Evolutionary conservation across 2,797 vertebrate species (phyloP), one percentile per base, ranked within the genome.

Genomic region (Adrianichthys oophorus): DNA sequence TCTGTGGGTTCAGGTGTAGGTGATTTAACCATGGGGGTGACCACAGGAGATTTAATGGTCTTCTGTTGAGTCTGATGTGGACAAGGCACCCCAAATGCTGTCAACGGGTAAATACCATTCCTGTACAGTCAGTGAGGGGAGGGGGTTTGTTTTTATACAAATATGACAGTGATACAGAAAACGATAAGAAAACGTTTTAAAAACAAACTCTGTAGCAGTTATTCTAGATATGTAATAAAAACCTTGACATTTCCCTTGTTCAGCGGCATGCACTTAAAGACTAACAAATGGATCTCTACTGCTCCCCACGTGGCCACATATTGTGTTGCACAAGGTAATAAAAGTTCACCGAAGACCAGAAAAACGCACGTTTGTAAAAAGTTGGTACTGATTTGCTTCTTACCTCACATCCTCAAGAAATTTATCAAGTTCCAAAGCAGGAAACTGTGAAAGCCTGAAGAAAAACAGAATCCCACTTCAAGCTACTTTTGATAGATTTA

Each of bases 361-460:
- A 37, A 29, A 51, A 17, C 29, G 8, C 1, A 19, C 51, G 12
- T 2, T 4, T 43, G 0, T 46, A 37, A 56, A 47, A 1, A 42
- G 48, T 49, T 40, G 1, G 46, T 0, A 24, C 4, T 7, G 17
- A 15, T 62, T 43, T 26, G 26, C 8, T 66, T 61, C 83, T 92
- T 70, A 98, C 97, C 95, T 95, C 58, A 99, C 97, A 84, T 98
- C 97, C 85, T 98, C 97, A 68, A 98, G 90, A 82, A 98, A 98
- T 77, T 99, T 98, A 87, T 98, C 97, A 70, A 99, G 79, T 84
- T 99, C 96, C 76, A 99, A 79, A 0, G 95, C 95, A 62, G 96
- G 96, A 78, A 97, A 98, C 23, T 99, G 97, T 16, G 95, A 98
- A 72, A 98, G 94, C 70, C 97, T 98, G 48, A 4, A 59, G 48